Base-by-base conservation (phyloP, 1,140 invertebrate genomes). In the Eulimnadia texana region DNA sequence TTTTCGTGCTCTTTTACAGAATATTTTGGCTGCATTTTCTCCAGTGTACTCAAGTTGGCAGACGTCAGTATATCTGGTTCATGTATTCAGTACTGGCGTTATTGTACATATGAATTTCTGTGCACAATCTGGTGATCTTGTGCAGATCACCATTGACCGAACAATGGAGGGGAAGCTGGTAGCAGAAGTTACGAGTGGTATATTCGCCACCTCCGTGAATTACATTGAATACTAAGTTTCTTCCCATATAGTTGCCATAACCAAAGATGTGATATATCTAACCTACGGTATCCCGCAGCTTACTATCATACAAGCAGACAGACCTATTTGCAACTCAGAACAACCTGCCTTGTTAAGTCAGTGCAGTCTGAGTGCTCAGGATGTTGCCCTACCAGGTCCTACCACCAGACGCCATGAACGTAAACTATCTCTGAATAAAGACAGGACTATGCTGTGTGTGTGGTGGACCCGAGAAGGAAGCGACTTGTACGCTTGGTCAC, bases 381-480 rank as follows among this genome's bases (percentile, higher is more conserved):
- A 51, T 22, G 28, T 61, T 13, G 22, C 22, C 23, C 28, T 61
- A 11, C 60, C 60, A 2, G 60, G 60, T 10, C 60, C 60, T 27
- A 28, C 25, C 13, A 54, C 60, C 6, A 22, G 60, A 2, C 60
- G 60, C 29, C 60, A 61, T 53, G 60, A 61, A 29, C 27, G 60
- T 9, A 61, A 29, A 23, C 25, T 61, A 10, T 33, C 24, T 2
- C 16, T 61, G 10, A 28, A 50, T 22, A 29, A 50, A 28, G 25
- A 61, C 27, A 27, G 53, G 16, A 9, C 33, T 9, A 16, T 42
- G 50, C 22, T 61, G 20, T 61, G 60, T 19, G 27, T 61, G 11
- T 61, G 60, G 60, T 61, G 60, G 60, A 27, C 25, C 10, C 27
- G 51, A 24, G 50, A 61, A 33, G 60, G 60, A 3, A 51, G 60